Base-by-base conservation (phyloP, 2,888 invertebrate species). In the Melieria picta region DNA sequence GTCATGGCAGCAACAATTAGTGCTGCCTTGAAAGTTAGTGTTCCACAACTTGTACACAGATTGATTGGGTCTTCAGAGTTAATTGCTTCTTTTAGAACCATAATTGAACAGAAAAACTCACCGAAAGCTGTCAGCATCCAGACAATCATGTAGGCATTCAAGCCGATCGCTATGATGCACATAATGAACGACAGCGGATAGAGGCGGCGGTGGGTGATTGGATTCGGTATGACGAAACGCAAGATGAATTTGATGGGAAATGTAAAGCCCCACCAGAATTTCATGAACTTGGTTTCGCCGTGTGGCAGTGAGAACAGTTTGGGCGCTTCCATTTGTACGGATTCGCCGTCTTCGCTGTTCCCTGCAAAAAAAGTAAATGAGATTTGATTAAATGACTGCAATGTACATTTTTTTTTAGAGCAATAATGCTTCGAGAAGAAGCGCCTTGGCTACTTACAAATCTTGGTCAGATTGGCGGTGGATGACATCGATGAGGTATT, bases 61-160 rank as follows among this genome's bases (percentile, higher is more conserved):
- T 3, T 30, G 30, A 1, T 30, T 30, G 30, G 30, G 30, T 30
- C 30, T 30, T 30, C 30, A 30, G 30, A 30, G 30, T 30, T 30
- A 30, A 30, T 30, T 30, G 2, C 30, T 30, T 30, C 30, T 30
- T 30, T 30, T 2, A 30, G 30, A 30, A 30, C 30, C 30, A 30
- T 30, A 2, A 30, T 30, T 30, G 30, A 30, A 30, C 30, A 30
- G 7, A 42, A 4, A 56, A 52, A 79, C 87, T 86, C 85, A 93
- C 97, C 97, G 76, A 96, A 91, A 4, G 94, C 89, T 47, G 95
- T 92, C 84, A 97, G 93, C 92, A 96, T 95, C 97, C 98, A 98
- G 0, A 97, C 93, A 45, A 96, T 93, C 68, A 95, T 80, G 82
- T 96, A 98, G 0, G 97, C 94, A 76, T 95, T 92, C 1, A 88